Evolutionary conservation across 2,888 invertebrate genomes (phyloP), one percentile per base, ranked within the genome.

Genomic region (Schrankia costaestrigalis): DNA sequence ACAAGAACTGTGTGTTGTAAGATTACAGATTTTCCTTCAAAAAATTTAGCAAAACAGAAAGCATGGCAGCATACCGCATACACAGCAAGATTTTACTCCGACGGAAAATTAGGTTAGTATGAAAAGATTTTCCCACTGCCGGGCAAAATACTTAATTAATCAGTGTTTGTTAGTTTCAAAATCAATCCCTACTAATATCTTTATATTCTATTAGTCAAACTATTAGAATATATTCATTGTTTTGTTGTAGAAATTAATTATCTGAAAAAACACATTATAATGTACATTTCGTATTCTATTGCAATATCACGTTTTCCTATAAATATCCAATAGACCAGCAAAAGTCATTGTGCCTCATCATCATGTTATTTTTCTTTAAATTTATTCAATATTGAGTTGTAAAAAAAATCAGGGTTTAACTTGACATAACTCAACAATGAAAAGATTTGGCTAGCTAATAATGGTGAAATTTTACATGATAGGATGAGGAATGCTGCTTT

Each of bases 101-200:
- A 73, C 54, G 79, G 84, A 63, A 80, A 82, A 65, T 57, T 76
- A 85, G 86, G 86, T 86, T 87, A 87, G 80, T 71, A 74, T 26
- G 27, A 43, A 37, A 41, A 48, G 11, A 19, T 19, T 25, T 23
- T 30, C 34, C 23, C 21, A 34, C 32, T 38, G 19, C 37, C 30
- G 17, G 7, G 17, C 17, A 5, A 17, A 42, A 36, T 36, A 18
- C 30, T 30, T 11, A 35, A 39, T 32, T 15, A 2, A 10, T 11
- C 2, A 34, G 25, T 30, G 26, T 23, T 12, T 31, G 10, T 18
- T 11, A 38, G 11, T 4, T 17, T n/a, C 13, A n/a, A 7, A 3
- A 3, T 1, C 10, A 3, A 13, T 11, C 11, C 26, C n/a, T 26
- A 26, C 9, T 9, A 11, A n/a, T 8, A 23, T 3, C 4, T 1